phyloP scores from a whole-genome alignment of 2,113 vertebrate genomes.

The Cricetomys ansorgei region DNA sequence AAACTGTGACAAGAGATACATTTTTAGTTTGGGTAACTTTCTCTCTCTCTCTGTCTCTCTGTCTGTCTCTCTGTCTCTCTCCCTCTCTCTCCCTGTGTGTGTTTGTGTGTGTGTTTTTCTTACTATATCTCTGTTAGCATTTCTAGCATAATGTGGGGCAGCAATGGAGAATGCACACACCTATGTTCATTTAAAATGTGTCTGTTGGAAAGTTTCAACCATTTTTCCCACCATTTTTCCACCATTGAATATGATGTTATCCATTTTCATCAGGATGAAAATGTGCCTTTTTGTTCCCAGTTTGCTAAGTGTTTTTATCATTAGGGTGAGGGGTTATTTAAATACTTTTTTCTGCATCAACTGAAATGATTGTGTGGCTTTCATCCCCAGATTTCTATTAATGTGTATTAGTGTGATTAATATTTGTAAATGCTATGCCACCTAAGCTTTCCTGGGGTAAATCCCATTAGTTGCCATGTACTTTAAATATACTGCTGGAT shows the following conservation, averaged over 20 bases:
- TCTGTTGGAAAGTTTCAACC: neutral
- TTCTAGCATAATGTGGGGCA: neutral
- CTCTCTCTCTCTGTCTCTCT: neutral
- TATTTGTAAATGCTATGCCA: neutral
- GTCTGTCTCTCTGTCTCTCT: neutral
- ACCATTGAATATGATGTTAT: neutral
- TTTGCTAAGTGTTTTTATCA: neutral
- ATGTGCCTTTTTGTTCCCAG: neutral
- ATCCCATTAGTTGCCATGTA: neutral
- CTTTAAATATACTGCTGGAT: neutral
- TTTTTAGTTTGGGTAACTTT: neutral
- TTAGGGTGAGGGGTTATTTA: neutral
- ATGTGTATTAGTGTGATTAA: neutral
- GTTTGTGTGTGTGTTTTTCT: no score
- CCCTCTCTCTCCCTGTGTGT: neutral
- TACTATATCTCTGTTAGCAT: neutral
- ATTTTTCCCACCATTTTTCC: neutral
- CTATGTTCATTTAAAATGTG: neutral
- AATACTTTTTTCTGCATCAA: neutral
- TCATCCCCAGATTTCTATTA: neutral
- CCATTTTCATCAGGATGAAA: neutral
- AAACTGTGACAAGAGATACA: neutral
- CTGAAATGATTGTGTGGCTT: neutral
- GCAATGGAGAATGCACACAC: neutral
- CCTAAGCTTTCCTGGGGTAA: neutral